Percentiles rank a stretch among this genome's conserved stretches.
These are phyloP conservation scores for Speoplatyrhinus poulsoni DNA, from an alignment of 2,113 vertebrate species.

Conservation along the genomic window DNA sequence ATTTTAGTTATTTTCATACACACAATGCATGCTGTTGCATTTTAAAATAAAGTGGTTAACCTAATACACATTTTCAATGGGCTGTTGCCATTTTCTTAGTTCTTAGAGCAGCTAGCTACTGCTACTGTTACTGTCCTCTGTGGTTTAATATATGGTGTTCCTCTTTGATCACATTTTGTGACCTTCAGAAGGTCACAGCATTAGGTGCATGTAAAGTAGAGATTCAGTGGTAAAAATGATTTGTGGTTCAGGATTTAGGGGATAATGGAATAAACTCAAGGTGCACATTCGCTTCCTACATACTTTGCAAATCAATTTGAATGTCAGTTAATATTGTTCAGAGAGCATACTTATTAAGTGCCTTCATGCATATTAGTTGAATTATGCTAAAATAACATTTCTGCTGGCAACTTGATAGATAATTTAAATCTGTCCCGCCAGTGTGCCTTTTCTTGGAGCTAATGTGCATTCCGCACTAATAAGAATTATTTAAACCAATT, in stretches of 20 bases:
- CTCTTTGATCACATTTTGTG: constrained; percentile 5
- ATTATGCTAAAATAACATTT: constrained; percentile 58
- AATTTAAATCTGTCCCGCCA: constrained; percentile 42
- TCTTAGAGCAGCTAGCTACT: too few relatives aligned
- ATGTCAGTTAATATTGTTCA: constrained; percentile 41
- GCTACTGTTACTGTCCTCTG: not conserved
- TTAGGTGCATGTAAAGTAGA: not conserved
- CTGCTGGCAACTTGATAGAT: constrained; percentile 51
- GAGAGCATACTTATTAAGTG: constrained; percentile 37
- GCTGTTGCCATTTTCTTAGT: too few relatives aligned
- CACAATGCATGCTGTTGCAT: too few relatives aligned
- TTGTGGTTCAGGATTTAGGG: not conserved
- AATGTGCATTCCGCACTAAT: constrained; percentile 42
- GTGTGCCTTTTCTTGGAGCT: constrained; percentile 31
- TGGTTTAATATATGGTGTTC: constrained; percentile 2
- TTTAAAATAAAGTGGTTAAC: too few relatives aligned
- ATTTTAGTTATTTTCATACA: not conserved
- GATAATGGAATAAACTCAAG: constrained; percentile 11
- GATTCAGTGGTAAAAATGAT: not conserved
- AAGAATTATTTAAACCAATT: constrained; percentile 64
- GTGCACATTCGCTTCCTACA: constrained; percentile 3
- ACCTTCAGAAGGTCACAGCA: not conserved
- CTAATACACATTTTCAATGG: too few relatives aligned
- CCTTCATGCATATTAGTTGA: constrained; percentile 44
- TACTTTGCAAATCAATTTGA: constrained; percentile 40